These are phyloP conservation scores for Microtus oregoni DNA, from an alignment of 2,113 vertebrate genomes.

Conservation along the genomic window DNA sequence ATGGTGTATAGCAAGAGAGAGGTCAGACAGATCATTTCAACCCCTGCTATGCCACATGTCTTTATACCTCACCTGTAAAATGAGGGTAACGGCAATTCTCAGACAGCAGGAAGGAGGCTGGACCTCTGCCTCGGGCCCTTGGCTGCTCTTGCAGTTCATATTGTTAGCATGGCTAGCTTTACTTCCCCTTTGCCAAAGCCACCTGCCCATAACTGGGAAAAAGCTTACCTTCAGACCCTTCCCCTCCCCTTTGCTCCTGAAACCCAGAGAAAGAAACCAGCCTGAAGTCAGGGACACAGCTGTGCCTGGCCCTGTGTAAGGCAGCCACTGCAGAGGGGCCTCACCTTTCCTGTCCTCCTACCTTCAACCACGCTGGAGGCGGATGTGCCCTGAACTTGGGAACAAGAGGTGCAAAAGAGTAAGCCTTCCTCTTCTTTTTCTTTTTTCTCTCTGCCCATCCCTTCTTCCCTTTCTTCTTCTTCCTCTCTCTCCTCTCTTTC, in stretches of 20 bases:
- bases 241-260: not conserved
- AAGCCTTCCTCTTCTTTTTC: not conserved
- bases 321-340: not conserved
- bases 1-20: not conserved
- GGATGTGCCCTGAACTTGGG: not conserved
- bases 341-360: not conserved
- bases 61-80: slow-evolving; percentile 21
- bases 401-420: not conserved
- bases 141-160: not conserved
- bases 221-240: not conserved
- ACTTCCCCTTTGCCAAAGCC: not conserved
- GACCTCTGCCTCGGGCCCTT: not conserved
- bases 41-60: not conserved
- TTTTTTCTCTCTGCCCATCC: not conserved
- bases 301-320: not conserved
- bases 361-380: not conserved
- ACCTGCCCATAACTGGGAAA: not conserved
- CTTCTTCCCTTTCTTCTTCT: not conserved
- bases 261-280: not conserved
- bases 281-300: not conserved
- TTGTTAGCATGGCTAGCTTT: not conserved
- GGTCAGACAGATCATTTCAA: not conserved
- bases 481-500: not conserved
- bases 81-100: not conserved
- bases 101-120: not conserved